Evolutionary conservation across 2,888 invertebrate species (phyloP).

Genomic region (Caenorhabditis angaria): DNA sequence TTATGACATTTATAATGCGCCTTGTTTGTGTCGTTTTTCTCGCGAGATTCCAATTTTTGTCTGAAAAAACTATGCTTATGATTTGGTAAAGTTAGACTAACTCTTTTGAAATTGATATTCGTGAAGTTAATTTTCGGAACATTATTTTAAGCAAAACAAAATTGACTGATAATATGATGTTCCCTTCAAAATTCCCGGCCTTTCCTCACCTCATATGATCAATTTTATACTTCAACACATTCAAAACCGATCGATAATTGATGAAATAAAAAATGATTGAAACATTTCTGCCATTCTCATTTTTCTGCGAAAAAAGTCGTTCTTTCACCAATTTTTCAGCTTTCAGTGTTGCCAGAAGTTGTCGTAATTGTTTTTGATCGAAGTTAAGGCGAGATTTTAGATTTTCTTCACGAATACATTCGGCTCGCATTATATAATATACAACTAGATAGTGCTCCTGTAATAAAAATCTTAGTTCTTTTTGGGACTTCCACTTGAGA

Average conservation of each 20-base stretch:
- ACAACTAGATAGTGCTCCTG: conserved; percentile 62
- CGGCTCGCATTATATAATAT: conserved; percentile 68
- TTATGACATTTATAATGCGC: conserved; percentile 63
- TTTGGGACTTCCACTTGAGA: not conserved
- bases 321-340: conserved; percentile 71
- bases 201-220: conserved; percentile 69
- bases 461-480: not conserved
- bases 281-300: conserved; percentile 42
- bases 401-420: conserved; percentile 69
- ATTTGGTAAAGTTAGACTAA: not conserved
- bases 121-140: too few species aligned
- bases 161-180: too few species aligned
- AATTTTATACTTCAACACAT: conserved; percentile 71
- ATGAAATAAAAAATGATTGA: conserved; percentile 70
- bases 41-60: conserved; percentile 66
- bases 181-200: too few species aligned
- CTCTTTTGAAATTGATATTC: too few species aligned
- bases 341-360: conserved; percentile 52
- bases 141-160: too few species aligned
- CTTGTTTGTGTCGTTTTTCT: conserved; percentile 65
- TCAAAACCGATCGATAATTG: conserved; percentile 70
- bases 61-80: conserved; percentile 35
- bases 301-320: conserved; percentile 59
- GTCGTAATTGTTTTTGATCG: conserved; percentile 65
- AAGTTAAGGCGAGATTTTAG: conserved; percentile 62